Base-by-base conservation (phyloP, 2,797 vertebrate genomes). In the Emys orbicularis region DNA sequence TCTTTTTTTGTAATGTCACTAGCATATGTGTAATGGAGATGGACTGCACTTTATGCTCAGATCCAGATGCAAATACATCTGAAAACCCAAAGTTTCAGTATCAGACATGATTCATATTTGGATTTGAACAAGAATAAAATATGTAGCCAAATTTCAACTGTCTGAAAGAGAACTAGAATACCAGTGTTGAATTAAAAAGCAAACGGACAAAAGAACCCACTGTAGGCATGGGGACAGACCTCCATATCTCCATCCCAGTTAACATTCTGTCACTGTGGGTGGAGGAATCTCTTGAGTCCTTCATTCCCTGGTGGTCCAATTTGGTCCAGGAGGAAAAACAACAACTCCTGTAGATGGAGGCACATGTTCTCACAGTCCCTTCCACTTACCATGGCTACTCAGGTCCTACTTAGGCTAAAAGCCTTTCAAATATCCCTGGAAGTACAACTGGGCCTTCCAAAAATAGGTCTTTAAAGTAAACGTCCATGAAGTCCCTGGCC, bases 61-160 rank as follows among this genome's bases (percentile, higher is more conserved):
- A 12, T 74, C 37, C 61, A 92, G 79, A 87, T 74, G 47, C 41
- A 77, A 1, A 0, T 47, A 81, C 72, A 82, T 21, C 25, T 84
- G 90, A 92, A 95, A 87, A 5, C 76, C 29, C 47, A 27, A 80
- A 77, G 9, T 95, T 92, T 83, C 49, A 57, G 89, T 88, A 95
- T 94, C 52, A 86, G 61, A 76, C 88, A n/a, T 87, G 95, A 84
- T 81, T 93, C 23, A 31, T 31, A 83, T 86, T 94, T 82, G 34
- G 80, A 59, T 27, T 68, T 88, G 61, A 88, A 80, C 86, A 88
- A 86, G 82, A 94, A 68, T 8, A 92, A 87, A 93, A 92, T 11
- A 52, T 1, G 0, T 34, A 86, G 29, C 25, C 68, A 89, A 25
- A 59, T 86, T 61, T 92, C 86, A 92, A 54, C 41, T 79, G n/a